Evolutionary conservation across 2,797 vertebrate genomes (phyloP).

Genomic region (Neostethus bicornis): DNA sequence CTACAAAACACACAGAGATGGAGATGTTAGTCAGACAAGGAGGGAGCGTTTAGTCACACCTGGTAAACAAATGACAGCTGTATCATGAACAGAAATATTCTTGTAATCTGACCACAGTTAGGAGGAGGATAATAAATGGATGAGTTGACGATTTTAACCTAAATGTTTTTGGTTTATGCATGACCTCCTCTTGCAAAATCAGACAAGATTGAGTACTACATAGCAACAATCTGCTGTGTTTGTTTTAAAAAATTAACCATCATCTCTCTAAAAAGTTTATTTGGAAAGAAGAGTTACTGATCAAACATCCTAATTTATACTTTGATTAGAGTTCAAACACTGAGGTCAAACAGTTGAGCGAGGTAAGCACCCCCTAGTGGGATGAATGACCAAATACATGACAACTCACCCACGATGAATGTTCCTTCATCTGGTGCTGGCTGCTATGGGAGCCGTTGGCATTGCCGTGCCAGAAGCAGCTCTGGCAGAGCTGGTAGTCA

Average conservation of each 20-base stretch:
- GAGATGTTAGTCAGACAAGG: not conserved
- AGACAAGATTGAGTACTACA: too few species aligned
- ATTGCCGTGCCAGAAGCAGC: conserved; percentile 93
- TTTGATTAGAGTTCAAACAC: not conserved
- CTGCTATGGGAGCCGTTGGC: conserved; percentile 89
- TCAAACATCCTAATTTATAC: not conserved
- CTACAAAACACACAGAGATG: conserved; percentile 66
- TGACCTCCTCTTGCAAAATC: too few species aligned
- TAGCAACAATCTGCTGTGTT: not conserved
- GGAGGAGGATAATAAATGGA: too few species aligned
- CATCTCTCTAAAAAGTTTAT: not conserved
- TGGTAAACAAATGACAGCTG: too few species aligned
- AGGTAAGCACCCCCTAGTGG: conserved; percentile 39
- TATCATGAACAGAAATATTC: too few species aligned
- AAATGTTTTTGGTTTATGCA: too few species aligned
- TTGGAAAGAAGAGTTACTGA: not conserved
- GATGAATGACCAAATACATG: not conserved
- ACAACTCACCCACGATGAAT: conserved; percentile 91
- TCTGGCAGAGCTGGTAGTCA: conserved; percentile 95
- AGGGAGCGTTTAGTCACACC: not conserved
- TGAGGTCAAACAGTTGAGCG: conserved; percentile 1
- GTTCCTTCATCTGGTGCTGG: conserved; percentile 98
- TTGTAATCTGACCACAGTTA: too few species aligned
- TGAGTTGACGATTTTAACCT: too few species aligned
- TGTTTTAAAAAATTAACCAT: not conserved